Evolutionary conservation across 2,797 vertebrate species (phyloP), one percentile per base, ranked within the genome.

Genomic region (Gymnothorax javanicus): DNA sequence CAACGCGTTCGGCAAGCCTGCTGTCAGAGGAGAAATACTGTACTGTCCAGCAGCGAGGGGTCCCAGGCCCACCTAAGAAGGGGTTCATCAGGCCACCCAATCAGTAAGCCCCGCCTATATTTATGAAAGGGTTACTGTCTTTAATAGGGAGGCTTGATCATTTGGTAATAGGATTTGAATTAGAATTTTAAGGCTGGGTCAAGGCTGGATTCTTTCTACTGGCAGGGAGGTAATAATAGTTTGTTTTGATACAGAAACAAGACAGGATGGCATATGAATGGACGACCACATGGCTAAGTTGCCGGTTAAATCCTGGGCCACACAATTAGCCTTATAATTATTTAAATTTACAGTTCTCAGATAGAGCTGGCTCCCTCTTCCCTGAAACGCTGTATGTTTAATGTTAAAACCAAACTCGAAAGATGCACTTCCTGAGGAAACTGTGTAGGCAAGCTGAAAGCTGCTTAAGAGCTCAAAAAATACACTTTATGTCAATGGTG

Each of bases 1-100:
- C 92, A 88, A 91, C 92, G 92, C 92, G 94, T 92, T 87, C 90
- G 91, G 93, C 93, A 89, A 89, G 94, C 94, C 93, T 95, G 94
- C 93, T 92, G 90, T 94, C 94, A 94, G 91, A 15, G 59, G 93
- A 93, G 92, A 90, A 87, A 13, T 82, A 79, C 88, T 84, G 86
- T 84, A 84, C 52, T 56, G 3, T 12, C 8, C 12, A 7, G 86
- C 86, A 25, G 62, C 43, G 52, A 86, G 52, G n/a, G 0, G 71
- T 15, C 81, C 64, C 56, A 77, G 59, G 50, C 71, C 7, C 6
- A 71, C n/a, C 60, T 50, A 54, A 58, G 54, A 67, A 20, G 43
- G 33, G 33, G 84, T 43, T 75, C 43, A 52, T 17, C 2, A 54
- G 84, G 83, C 57, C 73, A 56, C 64, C 8, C 2, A 15, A 52